phyloP scores from a whole-genome alignment of 2,888 invertebrate genomes.

The Morpho helenor region DNA sequence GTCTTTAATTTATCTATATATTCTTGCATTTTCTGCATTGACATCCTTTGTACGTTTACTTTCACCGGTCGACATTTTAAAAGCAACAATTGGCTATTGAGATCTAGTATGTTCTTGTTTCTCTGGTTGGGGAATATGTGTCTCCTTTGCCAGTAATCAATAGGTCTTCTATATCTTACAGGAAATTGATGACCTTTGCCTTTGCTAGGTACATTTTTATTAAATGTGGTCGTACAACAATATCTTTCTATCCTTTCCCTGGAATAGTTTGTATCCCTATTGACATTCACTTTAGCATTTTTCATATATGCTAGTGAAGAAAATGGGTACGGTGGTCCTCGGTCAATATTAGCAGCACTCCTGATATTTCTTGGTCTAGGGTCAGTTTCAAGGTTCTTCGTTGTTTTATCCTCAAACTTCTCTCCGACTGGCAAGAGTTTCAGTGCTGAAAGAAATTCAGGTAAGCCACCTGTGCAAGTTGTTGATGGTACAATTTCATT shows the following conservation, averaged over 20 bases:
- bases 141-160: slow-evolving; percentile 67
- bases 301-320: slow-evolving; percentile 68
- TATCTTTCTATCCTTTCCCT: slow-evolving; percentile 67
- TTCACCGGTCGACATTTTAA: slow-evolving; percentile 71
- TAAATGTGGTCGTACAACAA: slow-evolving; percentile 53
- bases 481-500: slow-evolving; percentile 45
- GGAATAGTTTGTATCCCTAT: slow-evolving; percentile 53
- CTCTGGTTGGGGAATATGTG: slow-evolving; percentile 64
- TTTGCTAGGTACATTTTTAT: slow-evolving; percentile 59
- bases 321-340: slow-evolving; percentile 70
- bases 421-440: slow-evolving; percentile 49
- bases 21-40: slow-evolving; percentile 58
- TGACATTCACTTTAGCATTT: slow-evolving; percentile 51
- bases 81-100: slow-evolving; percentile 69
- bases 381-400: slow-evolving; percentile 35
- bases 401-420: slow-evolving; percentile 27
- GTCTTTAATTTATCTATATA: slow-evolving; percentile 53
- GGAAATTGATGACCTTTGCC: slow-evolving; percentile 62
- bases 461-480: slow-evolving; percentile 46
- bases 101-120: slow-evolving; percentile 60
- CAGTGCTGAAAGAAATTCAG: slow-evolving; percentile 62
- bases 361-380: slow-evolving; percentile 50
- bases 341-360: slow-evolving; percentile 53
- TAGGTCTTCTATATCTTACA: slow-evolving; percentile 61
- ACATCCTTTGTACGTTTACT: slow-evolving; percentile 66